Conservation (phyloP, 2,113 vertebrate species). For the Bostrychus sinensis region DNA sequence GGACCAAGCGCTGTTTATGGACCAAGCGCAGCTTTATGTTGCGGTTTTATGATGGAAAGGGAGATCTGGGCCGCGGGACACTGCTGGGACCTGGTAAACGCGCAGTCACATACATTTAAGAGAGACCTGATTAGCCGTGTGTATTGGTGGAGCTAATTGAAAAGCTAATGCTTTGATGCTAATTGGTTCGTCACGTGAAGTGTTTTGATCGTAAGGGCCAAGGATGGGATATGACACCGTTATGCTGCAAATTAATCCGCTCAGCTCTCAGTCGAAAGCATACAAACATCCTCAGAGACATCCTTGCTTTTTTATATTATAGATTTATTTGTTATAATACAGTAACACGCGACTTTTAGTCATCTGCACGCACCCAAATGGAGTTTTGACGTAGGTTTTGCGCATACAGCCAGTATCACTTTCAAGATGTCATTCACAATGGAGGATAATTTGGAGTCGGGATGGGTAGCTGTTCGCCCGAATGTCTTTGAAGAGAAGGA, state of each 20-base stretch:
- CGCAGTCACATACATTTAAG: slow-evolving; percentile 22
- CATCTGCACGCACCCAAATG: neutral
- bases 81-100: slow-evolving; percentile 49
- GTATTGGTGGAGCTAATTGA: slow-evolving; percentile 11
- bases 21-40: slow-evolving; percentile 4
- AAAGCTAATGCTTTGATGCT: neutral
- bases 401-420: slow-evolving; percentile 14
- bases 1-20: neutral
- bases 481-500: slow-evolving; percentile 93
- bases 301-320: slow-evolving; percentile 6
- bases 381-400: neutral
- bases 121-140: slow-evolving; percentile 5
- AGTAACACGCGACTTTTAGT: neutral
- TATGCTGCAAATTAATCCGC: slow-evolving; percentile 45
- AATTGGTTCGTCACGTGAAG: neutral
- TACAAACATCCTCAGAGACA: slow-evolving; percentile 12
- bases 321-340: slow-evolving; percentile 2
- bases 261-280: slow-evolving; percentile 22
- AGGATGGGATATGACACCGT: slow-evolving; percentile 54
- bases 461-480: slow-evolving; percentile 94
- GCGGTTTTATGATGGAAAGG: slow-evolving; percentile 28
- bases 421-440: slow-evolving; percentile 86
- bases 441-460: slow-evolving; percentile 92
- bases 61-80: slow-evolving; percentile 29
- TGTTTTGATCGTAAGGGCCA: slow-evolving; percentile 46